Evolutionary conservation across 37 sponge, comb jelly and placozoan genomes (phyloP).

Genomic region (Crambe crambe): DNA sequence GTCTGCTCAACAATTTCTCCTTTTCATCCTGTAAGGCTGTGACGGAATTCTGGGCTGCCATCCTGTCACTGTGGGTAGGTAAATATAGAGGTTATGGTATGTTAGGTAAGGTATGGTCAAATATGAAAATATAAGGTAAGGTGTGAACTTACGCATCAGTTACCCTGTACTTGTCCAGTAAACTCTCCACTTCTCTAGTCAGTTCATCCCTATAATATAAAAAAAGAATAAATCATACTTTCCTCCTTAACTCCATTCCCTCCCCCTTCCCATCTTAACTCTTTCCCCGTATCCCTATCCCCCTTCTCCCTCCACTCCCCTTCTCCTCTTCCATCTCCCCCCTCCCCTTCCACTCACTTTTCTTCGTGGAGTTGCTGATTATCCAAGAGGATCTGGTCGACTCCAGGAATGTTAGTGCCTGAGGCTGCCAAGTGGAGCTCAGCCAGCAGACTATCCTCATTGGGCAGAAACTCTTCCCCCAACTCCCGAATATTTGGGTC

Average conservation of each 20-base stretch:
- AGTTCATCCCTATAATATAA: constrained; percentile 26
- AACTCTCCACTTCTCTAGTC: constrained; percentile 41
- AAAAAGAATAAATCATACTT: not conserved
- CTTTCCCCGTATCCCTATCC: not conserved
- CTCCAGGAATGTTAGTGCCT: constrained; percentile 15
- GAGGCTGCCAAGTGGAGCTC: constrained; percentile 35
- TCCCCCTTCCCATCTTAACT: not conserved
- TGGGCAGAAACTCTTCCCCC: constrained; percentile 18
- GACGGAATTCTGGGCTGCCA: constrained; percentile 8
- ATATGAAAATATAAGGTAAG: not conserved
- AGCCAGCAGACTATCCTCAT: constrained; percentile 42
- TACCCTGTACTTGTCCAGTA: constrained; percentile 24
- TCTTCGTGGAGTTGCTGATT: constrained; percentile 68
- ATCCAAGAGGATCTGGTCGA: constrained; percentile 67
- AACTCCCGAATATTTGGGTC: not conserved
- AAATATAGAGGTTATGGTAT: not conserved
- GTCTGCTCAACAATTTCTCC: constrained; percentile 9
- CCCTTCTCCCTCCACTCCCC: not conserved
- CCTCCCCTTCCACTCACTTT: constrained; percentile 19
- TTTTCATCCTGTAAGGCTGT: constrained; percentile 3
- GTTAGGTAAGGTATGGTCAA: no score
- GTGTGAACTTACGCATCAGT: constrained; percentile 16
- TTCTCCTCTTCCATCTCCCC: not conserved
- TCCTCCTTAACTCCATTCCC: not conserved
- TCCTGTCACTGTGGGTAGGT: constrained; percentile 20